Base-by-base conservation (phyloP, 2,888 invertebrate genomes). In the Incurvaria masculella region DNA sequence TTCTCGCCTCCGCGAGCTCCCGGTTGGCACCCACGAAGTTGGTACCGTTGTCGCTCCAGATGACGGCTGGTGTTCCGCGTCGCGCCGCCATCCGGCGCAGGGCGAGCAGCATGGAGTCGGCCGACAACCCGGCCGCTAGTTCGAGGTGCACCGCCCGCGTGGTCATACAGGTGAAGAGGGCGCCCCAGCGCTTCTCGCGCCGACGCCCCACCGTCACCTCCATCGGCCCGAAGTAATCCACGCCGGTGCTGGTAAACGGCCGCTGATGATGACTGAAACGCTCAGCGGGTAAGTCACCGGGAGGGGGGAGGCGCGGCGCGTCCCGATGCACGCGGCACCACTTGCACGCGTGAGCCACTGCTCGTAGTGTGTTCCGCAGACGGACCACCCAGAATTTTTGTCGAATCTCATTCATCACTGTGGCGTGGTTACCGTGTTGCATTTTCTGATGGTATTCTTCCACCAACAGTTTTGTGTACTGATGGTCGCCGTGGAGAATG, bases 21-120 rank as follows among this genome's bases (percentile, higher is more conserved):
- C n/a, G n/a, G n/a, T n/a, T n/a, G n/a, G 53, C 52, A 0, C 53
- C 53, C 38, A 45, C 18, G 2, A 56, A 46, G 16, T 56, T 56
- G 14, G 54, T 54, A 0, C 56, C 55, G 17, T 56, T 55, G n/a
- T 56, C 56, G 0, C 50, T 51, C 14, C 50, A 55, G 1, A 55
- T 48, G 2, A 47, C 44, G 1, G 27, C 14, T 8, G 51, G 53
- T 2, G 14, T 17, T 14, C 49, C 51, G 14, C 53, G 18, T 26
- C 53, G 18, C 0, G 51, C 46, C 8, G 46, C 40, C 48, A 55
- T 51, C 39, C 54, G 33, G 16, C 52, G 21, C 2, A 56, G 3
- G 1, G 55, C 51, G 50, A 54, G 51, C 6, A 55, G 52, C 1
- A 51, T 42, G 0, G 54, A 54, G 27, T 54, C 54, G 0, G 54